phyloP scores from a whole-genome alignment of 2,888 invertebrate species.

The Empis stercorea region DNA sequence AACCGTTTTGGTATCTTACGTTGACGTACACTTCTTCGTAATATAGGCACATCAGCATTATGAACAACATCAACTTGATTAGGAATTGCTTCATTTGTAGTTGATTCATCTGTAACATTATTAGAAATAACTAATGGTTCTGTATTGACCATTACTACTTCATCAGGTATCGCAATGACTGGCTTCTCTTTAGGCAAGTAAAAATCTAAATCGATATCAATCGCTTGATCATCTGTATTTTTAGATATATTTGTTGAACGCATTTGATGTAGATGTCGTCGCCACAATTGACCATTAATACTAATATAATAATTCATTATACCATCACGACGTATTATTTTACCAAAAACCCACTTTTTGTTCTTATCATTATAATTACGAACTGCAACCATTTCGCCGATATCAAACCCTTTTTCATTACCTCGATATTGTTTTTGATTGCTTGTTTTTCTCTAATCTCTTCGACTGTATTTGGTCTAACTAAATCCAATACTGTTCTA shows the following conservation, averaged over 20 bases:
- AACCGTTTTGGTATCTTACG: no score
- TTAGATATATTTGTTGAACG: neutral
- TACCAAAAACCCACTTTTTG: slow-evolving; percentile 4
- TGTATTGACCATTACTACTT: no score
- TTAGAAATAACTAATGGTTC: no score
- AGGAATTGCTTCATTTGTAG: no score
- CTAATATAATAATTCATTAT: slow-evolving; percentile 5
- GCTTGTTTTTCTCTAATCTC: slow-evolving; percentile 1
- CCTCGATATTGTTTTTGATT: neutral
- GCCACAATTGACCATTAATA: slow-evolving; percentile 4
- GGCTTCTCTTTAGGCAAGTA: no score
- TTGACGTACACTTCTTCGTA: no score
- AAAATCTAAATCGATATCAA: no score
- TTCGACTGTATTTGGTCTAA: neutral
- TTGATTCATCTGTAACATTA: no score
- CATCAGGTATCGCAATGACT: no score
- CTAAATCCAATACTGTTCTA: slow-evolving; percentile 3
- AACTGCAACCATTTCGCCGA: slow-evolving; percentile 4
- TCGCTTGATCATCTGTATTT: no score
- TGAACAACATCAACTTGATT: no score
- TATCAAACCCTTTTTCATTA: neutral
- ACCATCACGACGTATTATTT: slow-evolving; percentile 5
- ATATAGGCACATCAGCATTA: no score
- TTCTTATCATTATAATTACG: slow-evolving; percentile 5
- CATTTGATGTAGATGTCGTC: slow-evolving; percentile 6